Percentiles rank a stretch among this genome's conserved stretches.
Conservation (phyloP, 1,140 invertebrate species). For the Holcopasites calliopsidis region DNA sequence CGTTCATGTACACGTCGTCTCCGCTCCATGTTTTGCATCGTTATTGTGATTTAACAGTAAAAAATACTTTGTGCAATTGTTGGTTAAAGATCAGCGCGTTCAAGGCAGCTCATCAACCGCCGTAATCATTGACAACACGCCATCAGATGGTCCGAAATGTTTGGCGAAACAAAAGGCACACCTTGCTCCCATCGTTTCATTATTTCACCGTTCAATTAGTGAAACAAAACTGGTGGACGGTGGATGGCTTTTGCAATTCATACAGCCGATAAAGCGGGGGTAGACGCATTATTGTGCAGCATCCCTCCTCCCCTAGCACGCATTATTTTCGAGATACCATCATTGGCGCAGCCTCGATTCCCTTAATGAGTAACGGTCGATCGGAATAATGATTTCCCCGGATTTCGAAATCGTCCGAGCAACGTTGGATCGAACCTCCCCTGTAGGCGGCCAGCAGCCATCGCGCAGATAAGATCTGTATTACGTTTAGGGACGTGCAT, state of each 20-base stretch:
- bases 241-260: slow-evolving; percentile 32
- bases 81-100: too few relatives aligned
- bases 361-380: slow-evolving; percentile 51
- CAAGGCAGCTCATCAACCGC: too few relatives aligned
- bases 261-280: neutral
- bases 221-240: slow-evolving; percentile 1
- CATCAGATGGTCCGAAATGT: neutral
- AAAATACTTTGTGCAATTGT: too few relatives aligned
- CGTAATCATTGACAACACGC: neutral
- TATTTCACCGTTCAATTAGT: slow-evolving; percentile 21
- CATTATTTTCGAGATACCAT: slow-evolving; percentile 45
- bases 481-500: slow-evolving; percentile 56
- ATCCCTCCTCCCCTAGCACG: too few relatives aligned
- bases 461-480: slow-evolving; percentile 57
- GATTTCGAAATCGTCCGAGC: slow-evolving; percentile 42
- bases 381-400: slow-evolving; percentile 45
- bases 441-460: neutral
- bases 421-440: slow-evolving; percentile 49
- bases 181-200: neutral
- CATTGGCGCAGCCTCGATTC: slow-evolving; percentile 21
- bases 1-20: neutral
- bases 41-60: neutral
- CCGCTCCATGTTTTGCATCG: neutral
- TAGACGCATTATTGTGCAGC: slow-evolving; percentile 16
- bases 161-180: neutral